Percentiles rank a stretch among this genome's conserved stretches.
Evolutionary conservation across 2,797 vertebrate species (phyloP).

Genomic region (Chrosomus eos): DNA sequence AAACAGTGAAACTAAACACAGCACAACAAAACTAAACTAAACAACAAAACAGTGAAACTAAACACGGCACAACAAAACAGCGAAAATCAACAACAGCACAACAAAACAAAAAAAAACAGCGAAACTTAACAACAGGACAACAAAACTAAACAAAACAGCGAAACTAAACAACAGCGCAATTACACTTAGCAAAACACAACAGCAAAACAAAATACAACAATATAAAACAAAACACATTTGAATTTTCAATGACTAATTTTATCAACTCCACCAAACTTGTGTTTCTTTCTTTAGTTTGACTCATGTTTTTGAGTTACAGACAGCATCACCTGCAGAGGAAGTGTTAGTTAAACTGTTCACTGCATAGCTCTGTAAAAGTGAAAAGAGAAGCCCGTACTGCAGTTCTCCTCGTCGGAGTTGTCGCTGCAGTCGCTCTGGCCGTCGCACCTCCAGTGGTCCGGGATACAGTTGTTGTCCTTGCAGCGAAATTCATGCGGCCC

Average conservation of each 20-base stretch:
- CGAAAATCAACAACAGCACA: neutral
- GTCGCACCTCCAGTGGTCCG: constrained; percentile 88
- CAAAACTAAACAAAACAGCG: no score
- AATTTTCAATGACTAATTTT: neutral
- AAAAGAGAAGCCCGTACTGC: constrained; percentile 77
- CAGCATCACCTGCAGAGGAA: neutral
- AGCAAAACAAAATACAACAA: neutral
- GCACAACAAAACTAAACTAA: no score
- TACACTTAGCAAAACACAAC: neutral
- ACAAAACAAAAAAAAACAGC: no score
- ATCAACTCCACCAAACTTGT: neutral
- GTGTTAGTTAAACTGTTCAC: neutral
- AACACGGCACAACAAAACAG: neutral
- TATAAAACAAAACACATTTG: neutral
- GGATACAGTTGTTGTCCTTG: constrained; percentile 89
- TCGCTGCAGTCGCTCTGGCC: constrained; percentile 88
- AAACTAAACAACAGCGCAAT: neutral
- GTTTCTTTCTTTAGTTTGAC: neutral
- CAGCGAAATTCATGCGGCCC: constrained; percentile 88
- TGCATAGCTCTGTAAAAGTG: neutral
- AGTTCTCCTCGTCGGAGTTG: constrained; percentile 89
- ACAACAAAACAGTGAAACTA: neutral
- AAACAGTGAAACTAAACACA: neutral
- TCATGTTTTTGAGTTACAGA: neutral
- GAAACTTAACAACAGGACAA: neutral